These are phyloP conservation scores for Salminus brasiliensis DNA, from an alignment of 2,113 vertebrate species.

Conservation along the genomic window DNA sequence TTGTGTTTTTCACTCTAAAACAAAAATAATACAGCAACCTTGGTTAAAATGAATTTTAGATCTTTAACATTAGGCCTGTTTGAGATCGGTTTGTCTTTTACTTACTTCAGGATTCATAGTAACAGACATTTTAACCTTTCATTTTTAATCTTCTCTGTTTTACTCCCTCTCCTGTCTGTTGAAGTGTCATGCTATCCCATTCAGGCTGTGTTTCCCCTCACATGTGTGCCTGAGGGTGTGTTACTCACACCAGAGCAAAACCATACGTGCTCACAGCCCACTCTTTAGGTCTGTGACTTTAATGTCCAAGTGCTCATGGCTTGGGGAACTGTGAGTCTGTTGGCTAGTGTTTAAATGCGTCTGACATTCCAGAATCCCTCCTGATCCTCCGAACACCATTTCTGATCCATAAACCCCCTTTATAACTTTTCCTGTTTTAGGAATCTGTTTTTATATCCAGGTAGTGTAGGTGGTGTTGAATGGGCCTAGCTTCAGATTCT, in stretches of 20 bases:
- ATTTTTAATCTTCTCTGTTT: background rate
- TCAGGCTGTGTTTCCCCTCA: conserved; percentile 31
- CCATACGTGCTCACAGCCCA: background rate
- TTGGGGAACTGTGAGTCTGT: background rate
- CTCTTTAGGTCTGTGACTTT: background rate
- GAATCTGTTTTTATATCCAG: background rate
- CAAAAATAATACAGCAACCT: no score
- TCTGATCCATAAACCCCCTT: background rate
- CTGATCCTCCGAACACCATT: background rate
- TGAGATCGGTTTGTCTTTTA: no score
- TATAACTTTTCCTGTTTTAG: background rate
- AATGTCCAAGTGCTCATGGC: background rate
- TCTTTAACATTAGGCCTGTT: no score
- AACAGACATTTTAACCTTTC: background rate
- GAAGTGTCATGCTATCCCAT: conserved; percentile 40
- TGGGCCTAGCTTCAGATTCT: background rate
- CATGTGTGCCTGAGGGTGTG: conserved; percentile 12
- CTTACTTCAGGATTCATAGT: no score
- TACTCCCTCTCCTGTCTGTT: conserved; percentile 17
- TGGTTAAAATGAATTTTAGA: no score
- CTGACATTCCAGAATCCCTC: background rate
- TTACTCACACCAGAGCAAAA: background rate
- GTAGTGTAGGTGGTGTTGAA: background rate
- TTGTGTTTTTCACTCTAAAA: no score
- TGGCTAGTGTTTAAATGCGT: background rate